These are phyloP conservation scores for Uropetala carovei DNA, from an alignment of 2,888 invertebrate species.

Conservation along the genomic window DNA sequence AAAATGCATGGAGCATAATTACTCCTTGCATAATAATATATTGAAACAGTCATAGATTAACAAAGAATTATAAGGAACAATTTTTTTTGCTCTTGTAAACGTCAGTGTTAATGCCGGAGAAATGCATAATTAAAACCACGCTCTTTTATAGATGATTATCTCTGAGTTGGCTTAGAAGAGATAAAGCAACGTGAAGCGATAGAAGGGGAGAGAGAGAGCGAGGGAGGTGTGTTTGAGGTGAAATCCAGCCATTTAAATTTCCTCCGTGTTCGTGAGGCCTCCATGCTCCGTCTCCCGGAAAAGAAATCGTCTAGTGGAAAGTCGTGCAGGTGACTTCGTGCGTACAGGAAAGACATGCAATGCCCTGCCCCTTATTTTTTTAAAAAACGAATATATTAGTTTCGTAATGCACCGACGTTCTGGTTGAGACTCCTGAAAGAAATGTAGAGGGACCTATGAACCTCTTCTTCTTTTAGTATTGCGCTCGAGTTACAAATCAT, in stretches of 20 bases:
- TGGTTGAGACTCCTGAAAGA: background rate
- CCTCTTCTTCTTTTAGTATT: no score
- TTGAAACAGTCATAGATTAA: no score
- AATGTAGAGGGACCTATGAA: no score
- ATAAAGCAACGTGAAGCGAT: background rate
- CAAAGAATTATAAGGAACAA: no score
- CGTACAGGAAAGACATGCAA: conserved; percentile 40
- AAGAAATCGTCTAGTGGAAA: conserved; percentile 54
- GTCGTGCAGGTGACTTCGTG: conserved; percentile 55
- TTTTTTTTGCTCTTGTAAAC: no score
- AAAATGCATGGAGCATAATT: no score
- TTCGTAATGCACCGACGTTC: conserved; percentile 36
- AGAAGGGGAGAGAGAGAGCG: background rate
- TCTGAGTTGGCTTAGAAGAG: background rate
- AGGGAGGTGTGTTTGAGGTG: background rate
- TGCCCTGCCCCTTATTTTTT: background rate
- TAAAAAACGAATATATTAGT: conserved; percentile 32
- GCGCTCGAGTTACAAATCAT: no score
- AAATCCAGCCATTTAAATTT: conserved; percentile 50
- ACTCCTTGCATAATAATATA: no score
- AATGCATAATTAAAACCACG: background rate
- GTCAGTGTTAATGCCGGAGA: no score
- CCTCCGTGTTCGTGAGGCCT: conserved; percentile 36
- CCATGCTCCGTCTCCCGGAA: conserved; percentile 59
- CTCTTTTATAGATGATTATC: conserved; percentile 7